phyloP scores from a whole-genome alignment of 2,888 invertebrate genomes.

The Mongoloraphidia duomilia region DNA sequence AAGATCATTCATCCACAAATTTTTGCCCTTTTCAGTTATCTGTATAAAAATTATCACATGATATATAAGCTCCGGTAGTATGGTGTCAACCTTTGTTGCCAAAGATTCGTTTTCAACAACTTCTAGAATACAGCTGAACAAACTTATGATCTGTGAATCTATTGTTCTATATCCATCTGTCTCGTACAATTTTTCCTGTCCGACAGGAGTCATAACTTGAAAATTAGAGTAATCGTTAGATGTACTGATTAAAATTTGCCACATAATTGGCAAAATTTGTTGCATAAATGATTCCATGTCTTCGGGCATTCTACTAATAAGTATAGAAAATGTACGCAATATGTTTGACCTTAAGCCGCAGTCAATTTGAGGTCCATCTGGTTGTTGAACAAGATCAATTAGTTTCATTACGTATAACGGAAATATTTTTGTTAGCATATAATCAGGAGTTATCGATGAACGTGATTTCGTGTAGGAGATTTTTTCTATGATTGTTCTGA shows the following conservation, averaged over 20 bases:
- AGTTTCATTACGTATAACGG: too few relatives aligned
- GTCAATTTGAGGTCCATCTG: background rate
- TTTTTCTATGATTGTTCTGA: too few relatives aligned
- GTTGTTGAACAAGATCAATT: too few relatives aligned
- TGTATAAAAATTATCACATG: constrained; percentile 3
- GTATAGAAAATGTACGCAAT: background rate
- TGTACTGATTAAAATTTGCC: background rate
- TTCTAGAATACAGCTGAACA: background rate
- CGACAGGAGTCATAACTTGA: background rate
- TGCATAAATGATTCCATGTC: background rate
- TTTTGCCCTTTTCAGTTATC: background rate
- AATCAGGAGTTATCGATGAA: too few relatives aligned
- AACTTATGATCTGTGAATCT: background rate
- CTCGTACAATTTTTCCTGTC: too few relatives aligned
- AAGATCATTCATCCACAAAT: background rate
- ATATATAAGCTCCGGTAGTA: background rate
- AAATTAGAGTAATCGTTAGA: background rate
- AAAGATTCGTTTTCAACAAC: background rate
- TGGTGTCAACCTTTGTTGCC: background rate
- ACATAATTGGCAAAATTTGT: constrained; percentile 1
- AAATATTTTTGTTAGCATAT: too few relatives aligned
- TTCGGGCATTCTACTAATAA: background rate
- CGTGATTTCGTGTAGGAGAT: too few relatives aligned
- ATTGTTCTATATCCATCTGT: background rate
- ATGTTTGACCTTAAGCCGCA: background rate